Percentiles rank a stretch among this genome's conserved stretches.
Evolutionary conservation across 2,797 vertebrate species (phyloP).

Genomic region (Sebastes oblongus): DNA sequence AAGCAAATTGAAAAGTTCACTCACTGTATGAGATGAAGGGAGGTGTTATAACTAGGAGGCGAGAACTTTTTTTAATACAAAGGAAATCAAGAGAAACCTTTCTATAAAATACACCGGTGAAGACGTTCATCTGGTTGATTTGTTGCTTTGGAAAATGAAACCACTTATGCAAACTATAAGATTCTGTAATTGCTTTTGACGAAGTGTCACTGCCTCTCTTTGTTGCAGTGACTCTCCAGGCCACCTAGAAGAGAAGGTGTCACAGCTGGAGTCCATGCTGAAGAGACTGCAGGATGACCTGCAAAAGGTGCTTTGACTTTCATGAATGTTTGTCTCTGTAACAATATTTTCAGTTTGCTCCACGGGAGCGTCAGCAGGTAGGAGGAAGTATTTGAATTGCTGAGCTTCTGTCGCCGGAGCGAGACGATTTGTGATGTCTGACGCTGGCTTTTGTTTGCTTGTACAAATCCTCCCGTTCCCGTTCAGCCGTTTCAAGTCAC

Average conservation of each 20-base stretch:
- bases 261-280: constrained; percentile 89
- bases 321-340: constrained; percentile 60
- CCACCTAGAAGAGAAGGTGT: constrained; percentile 90
- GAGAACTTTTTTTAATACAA: neutral
- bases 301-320: constrained; percentile 88
- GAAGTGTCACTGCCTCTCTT: constrained; percentile 33
- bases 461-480: constrained; percentile 9
- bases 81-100: neutral
- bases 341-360: constrained; percentile 51
- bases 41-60: neutral
- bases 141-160: neutral
- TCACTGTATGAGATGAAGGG: neutral
- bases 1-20: constrained; percentile 34
- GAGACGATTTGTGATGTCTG: constrained; percentile 34
- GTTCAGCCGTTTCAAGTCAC: constrained; percentile 10
- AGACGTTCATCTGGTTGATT: neutral
- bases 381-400: constrained; percentile 42
- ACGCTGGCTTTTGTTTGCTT: constrained; percentile 38
- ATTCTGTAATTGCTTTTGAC: constrained; percentile 9
- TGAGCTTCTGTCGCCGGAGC: constrained; percentile 35
- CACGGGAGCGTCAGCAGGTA: constrained; percentile 53
- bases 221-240: constrained; percentile 82
- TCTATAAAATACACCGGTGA: neutral
- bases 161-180: neutral
- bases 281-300: constrained; percentile 91